Evolutionary conservation across 2,888 invertebrate genomes (phyloP).

Genomic region (Blera fallax): DNA sequence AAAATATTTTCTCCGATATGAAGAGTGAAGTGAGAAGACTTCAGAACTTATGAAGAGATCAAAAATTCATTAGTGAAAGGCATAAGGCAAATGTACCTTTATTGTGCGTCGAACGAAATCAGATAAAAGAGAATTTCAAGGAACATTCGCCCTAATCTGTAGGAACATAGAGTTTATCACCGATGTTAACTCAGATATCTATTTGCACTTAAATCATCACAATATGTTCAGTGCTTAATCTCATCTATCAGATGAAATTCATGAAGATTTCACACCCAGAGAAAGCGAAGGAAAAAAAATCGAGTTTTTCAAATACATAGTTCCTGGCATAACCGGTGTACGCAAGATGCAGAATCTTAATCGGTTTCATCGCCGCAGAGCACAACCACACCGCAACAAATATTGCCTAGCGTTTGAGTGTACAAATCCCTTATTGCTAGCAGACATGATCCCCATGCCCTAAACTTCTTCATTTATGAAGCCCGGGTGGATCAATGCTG

Average conservation of each 20-base stretch:
- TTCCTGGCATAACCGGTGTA: slow-evolving; percentile 9
- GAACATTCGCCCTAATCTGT: too few relatives aligned
- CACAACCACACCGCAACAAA: slow-evolving; percentile 2
- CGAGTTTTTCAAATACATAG: background rate
- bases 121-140: too few relatives aligned
- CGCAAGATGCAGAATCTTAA: slow-evolving; percentile 15
- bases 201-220: background rate
- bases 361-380: slow-evolving; percentile 20
- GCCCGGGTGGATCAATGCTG: slow-evolving; percentile 49
- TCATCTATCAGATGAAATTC: background rate
- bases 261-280: background rate
- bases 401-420: slow-evolving; percentile 3
- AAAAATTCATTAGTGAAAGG: too few relatives aligned
- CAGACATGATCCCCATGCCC: slow-evolving; percentile 61
- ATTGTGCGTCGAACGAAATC: too few relatives aligned
- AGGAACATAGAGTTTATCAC: too few relatives aligned
- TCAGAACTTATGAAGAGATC: too few relatives aligned
- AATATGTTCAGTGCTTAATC: background rate
- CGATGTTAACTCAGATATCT: background rate
- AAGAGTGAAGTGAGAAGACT: too few relatives aligned
- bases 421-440: slow-evolving; percentile 53
- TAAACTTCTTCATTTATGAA: slow-evolving; percentile 70
- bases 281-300: background rate
- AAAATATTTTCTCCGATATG: too few relatives aligned
- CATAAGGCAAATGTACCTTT: too few relatives aligned